These are phyloP conservation scores for Catocala nupta DNA, from an alignment of 2,888 invertebrate species.

Conservation along the genomic window DNA sequence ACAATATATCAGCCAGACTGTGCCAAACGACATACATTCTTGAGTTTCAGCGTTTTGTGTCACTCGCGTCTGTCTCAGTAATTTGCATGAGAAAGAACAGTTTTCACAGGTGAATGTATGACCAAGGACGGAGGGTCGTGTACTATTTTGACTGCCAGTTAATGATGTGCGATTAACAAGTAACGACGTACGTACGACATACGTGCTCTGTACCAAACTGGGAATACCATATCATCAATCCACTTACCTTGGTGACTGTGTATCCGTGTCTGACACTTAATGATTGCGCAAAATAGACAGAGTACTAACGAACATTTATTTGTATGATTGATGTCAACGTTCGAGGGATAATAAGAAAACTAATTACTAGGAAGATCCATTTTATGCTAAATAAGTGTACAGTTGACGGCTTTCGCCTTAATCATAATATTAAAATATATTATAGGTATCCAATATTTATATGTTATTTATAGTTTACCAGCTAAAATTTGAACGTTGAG, in stretches of 20 bases:
- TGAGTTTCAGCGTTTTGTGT: conserved; percentile 16
- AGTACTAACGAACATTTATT: background rate
- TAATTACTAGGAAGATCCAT: no score
- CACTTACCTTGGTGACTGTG: conserved; percentile 5
- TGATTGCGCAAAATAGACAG: background rate
- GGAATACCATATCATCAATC: conserved; percentile 6
- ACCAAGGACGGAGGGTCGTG: conserved; percentile 43
- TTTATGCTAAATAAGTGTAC: no score
- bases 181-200: conserved; percentile 23
- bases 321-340: no score
- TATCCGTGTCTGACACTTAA: background rate
- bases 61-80: conserved; percentile 21
- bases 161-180: conserved; percentile 31
- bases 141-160: conserved; percentile 38
- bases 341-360: no score
- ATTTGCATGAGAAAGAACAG: conserved; percentile 43
- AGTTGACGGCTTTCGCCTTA: no score
- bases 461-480: no score
- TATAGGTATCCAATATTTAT: no score
- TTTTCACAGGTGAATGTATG: conserved; percentile 39
- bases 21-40: conserved; percentile 4
- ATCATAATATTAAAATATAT: no score
- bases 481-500: no score
- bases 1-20: background rate
- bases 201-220: conserved; percentile 1